Evolutionary conservation across 2,113 vertebrate species (phyloP).

Genomic region (Petrocephalus microphthalmus): DNA sequence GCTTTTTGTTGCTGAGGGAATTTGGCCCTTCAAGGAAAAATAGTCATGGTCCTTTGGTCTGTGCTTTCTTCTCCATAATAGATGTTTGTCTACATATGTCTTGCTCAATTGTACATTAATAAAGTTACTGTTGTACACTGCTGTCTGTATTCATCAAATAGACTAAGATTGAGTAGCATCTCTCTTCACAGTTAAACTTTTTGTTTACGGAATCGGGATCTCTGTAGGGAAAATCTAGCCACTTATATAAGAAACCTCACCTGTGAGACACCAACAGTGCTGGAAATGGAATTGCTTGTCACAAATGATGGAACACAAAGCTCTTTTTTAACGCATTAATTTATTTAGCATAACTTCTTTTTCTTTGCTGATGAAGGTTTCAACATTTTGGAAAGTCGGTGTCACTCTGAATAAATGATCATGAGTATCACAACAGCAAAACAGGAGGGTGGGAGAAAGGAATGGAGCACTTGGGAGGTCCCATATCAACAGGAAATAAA

Average conservation of each 20-base stretch:
- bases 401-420: conserved; percentile 20
- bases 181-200: not conserved
- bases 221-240: not conserved
- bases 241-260: not conserved
- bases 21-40: not conserved
- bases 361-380: conserved; percentile 25
- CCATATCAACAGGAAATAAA: conserved; percentile 99
- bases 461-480: conserved; percentile 46
- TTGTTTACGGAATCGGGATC: not conserved
- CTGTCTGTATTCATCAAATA: not conserved
- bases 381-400: conserved; percentile 26
- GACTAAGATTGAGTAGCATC: not conserved
- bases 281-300: not conserved
- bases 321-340: conserved; percentile 19
- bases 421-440: not conserved
- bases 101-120: not conserved
- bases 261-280: not conserved
- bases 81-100: not conserved
- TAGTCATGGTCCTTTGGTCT: not conserved
- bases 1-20: not conserved
- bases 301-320: conserved; percentile 17
- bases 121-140: not conserved
- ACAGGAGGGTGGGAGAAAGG: not conserved
- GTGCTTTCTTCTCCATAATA: not conserved
- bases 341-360: conserved; percentile 22